Percentiles rank a stretch among this genome's conserved stretches.
These are phyloP conservation scores for Micromesistius poutassou DNA, from an alignment of 2,797 vertebrate species.

Conservation along the genomic window DNA sequence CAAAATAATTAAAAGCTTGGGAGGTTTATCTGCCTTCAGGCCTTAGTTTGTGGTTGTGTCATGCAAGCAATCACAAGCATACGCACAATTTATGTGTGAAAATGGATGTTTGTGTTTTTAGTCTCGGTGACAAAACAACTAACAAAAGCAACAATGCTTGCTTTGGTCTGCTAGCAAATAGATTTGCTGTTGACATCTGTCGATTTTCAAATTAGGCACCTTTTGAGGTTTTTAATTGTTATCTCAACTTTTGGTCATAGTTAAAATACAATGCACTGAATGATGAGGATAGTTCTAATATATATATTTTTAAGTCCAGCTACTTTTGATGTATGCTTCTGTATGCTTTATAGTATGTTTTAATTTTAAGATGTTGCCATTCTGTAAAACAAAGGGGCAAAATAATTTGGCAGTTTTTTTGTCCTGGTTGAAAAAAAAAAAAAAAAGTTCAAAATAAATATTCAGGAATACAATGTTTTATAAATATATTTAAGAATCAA, in stretches of 20 bases:
- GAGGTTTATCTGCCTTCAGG: constrained; percentile 1
- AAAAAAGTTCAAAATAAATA: too few relatives aligned
- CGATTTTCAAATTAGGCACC: too few relatives aligned
- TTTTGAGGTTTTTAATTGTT: too few relatives aligned
- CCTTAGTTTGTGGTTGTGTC: not conserved
- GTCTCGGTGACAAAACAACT: not conserved
- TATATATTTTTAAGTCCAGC: not conserved
- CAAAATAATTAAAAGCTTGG: constrained; percentile 4
- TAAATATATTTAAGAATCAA: not conserved
- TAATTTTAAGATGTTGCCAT: not conserved
- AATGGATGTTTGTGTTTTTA: not conserved
- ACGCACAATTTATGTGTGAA: not conserved
- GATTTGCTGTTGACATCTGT: not conserved
- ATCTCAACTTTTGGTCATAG: not conserved
- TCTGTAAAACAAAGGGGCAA: not conserved
- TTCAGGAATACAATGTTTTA: too few relatives aligned
- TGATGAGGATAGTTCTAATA: not conserved
- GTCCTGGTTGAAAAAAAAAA: too few relatives aligned
- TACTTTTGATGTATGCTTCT: not conserved
- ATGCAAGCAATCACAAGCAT: not conserved
- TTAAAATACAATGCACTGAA: not conserved
- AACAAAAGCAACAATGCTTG: not conserved
- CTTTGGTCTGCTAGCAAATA: constrained; percentile 22
- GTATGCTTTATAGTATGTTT: too few relatives aligned
- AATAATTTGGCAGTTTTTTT: not conserved